Percentiles rank a stretch among this genome's conserved stretches.
Conservation (phyloP, 2,797 vertebrate species). For the Lacerta bilineata region DNA sequence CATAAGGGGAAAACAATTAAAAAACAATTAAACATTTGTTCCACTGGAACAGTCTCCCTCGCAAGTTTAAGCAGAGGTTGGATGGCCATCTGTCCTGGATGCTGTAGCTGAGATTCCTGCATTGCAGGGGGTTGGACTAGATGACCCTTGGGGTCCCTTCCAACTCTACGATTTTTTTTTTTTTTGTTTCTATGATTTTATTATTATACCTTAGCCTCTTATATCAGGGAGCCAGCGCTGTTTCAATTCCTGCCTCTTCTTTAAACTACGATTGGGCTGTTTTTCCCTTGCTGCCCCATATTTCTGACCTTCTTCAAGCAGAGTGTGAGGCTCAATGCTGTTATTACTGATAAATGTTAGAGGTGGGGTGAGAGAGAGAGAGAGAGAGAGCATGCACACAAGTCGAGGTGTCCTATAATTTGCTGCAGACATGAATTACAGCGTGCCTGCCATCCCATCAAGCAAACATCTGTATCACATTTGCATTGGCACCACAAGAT, state of each 20-base stretch:
- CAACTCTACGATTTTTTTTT: too few relatives aligned
- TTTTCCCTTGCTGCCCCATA: background rate
- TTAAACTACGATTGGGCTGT: background rate
- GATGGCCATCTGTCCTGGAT: too few relatives aligned
- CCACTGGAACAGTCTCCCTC: too few relatives aligned
- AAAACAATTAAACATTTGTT: too few relatives aligned
- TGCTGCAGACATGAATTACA: constrained; percentile 72
- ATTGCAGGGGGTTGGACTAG: too few relatives aligned
- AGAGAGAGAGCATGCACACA: too few relatives aligned
- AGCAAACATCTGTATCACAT: constrained; percentile 79
- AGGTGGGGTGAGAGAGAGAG: constrained; percentile 4
- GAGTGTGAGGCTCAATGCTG: constrained; percentile 39
- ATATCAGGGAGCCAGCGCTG: background rate
- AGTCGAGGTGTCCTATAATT: constrained; percentile 37
- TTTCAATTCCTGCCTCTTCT: background rate
- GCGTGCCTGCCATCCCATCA: constrained; percentile 73
- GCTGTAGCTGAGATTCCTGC: too few relatives aligned
- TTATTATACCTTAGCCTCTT: background rate
- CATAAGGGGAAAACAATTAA: too few relatives aligned
- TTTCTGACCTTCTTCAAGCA: constrained; percentile 36
- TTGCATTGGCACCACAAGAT: constrained; percentile 73
- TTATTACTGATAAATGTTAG: constrained; percentile 49
- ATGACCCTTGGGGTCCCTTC: too few relatives aligned
- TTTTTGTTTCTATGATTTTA: too few relatives aligned
- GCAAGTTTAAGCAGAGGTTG: too few relatives aligned